Base-by-base conservation (phyloP, 2,113 vertebrate species). In the Xyrauchen texanus region DNA sequence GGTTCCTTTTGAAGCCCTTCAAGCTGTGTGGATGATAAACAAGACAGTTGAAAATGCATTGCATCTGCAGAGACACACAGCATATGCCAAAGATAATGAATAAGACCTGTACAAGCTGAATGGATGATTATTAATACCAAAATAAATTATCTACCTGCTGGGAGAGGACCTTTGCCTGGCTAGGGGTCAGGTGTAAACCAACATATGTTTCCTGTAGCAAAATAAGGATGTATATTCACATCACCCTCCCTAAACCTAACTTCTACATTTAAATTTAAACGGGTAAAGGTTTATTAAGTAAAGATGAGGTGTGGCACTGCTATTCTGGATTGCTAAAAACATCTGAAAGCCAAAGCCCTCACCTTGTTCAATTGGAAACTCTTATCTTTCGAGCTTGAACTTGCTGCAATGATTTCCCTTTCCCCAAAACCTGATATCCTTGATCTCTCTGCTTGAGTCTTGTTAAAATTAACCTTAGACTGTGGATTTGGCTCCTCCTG, bases 131-230 rank as follows among this genome's bases (percentile, higher is more conserved):
- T 34, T 34, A 34, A 34, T n/a, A 34, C 13, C 34, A 0, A 58
- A 15, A 53, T 42, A 10, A 45, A 16, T 47, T 62, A 21, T 8
- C 12, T 71, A 85, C 84, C 84, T 83, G 80, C 79, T 85, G 81
- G 16, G 84, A 85, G 0, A 85, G 81, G 58, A 81, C 84, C 44
- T 85, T 68, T n/a, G 81, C 78, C 70, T 85, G 84, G n/a, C 81
- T 83, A 12, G 76, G 81, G 45, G 84, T 85, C 15, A 85, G 76
- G 3, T 81, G 66, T 46, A 85, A 77, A 13, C 84, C 84, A 49
- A 21, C 52, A 47, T 85, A 85, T 4, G 84, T 81, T 62, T 83
- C 79, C 84, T 85, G 70, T 5, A 68, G 67, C 34, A 42, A 58
- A 78, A 78, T 67, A 57, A 7, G 7, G 34, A 57, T 4, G 34